These are phyloP conservation scores for Oedothorax gibbosus DNA, from an alignment of 1,140 invertebrate species.

Conservation along the genomic window DNA sequence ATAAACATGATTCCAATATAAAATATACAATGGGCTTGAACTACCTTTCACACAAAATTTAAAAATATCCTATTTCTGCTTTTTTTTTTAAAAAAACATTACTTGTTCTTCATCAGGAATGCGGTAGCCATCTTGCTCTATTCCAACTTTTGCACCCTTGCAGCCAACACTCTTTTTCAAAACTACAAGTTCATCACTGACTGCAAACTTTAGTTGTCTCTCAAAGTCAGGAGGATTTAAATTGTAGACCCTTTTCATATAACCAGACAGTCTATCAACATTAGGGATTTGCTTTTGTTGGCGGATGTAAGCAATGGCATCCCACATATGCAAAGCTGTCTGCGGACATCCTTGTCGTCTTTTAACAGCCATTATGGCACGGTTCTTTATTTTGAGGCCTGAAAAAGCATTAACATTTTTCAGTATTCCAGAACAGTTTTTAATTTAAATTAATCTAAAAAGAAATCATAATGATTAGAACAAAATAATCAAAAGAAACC, in stretches of 20 bases:
- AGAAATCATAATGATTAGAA: too few species aligned
- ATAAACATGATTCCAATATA: background rate
- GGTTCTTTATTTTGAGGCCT: constrained; percentile 3
- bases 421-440: background rate
- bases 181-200: constrained; percentile 71
- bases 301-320: constrained; percentile 71
- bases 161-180: constrained; percentile 71
- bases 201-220: constrained; percentile 71
- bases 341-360: constrained; percentile 66
- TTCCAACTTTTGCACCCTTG: constrained; percentile 73
- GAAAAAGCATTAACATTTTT: background rate
- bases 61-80: too few species aligned
- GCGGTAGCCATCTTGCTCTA: constrained; percentile 74
- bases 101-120: constrained; percentile 69
- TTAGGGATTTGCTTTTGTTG: constrained; percentile 74
- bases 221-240: constrained; percentile 69
- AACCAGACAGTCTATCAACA: constrained; percentile 69
- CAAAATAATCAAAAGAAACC: too few species aligned
- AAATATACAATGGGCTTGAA: too few species aligned
- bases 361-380: constrained; percentile 61
- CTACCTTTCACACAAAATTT: too few species aligned
- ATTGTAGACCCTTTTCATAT: constrained; percentile 67
- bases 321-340: constrained; percentile 70
- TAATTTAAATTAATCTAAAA: background rate
- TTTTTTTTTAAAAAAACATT: constrained; percentile 59